A percentile compares a stretch with the other conserved stretches of the same genome.
phyloP scores from a whole-genome alignment of 2,797 vertebrate species.

The Crocidura indochinensis region DNA sequence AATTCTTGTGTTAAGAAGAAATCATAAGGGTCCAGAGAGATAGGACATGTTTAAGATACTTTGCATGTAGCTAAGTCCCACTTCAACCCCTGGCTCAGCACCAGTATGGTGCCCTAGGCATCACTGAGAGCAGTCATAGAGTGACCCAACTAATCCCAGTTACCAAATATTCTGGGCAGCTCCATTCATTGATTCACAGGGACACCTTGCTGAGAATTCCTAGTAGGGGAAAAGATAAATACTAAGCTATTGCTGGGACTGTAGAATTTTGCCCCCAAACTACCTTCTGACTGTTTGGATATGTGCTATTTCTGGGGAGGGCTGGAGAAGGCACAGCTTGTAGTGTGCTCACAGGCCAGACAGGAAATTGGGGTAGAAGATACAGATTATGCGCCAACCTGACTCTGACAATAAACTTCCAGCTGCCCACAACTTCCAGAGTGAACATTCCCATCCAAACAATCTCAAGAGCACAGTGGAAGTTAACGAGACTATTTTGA shows the following conservation, averaged over 20 bases:
- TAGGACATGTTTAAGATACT: too few species aligned
- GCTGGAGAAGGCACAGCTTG: not conserved
- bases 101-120: too few species aligned
- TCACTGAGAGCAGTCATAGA: too few species aligned
- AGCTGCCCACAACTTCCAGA: not conserved
- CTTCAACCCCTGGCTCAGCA: too few species aligned
- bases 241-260: not conserved
- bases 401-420: not conserved
- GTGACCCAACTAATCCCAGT: too few species aligned
- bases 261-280: not conserved
- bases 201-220: too few species aligned
- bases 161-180: too few species aligned
- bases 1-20: not conserved
- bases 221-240: not conserved
- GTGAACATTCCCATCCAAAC: not conserved
- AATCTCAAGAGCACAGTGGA: not conserved
- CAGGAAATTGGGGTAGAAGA: not conserved
- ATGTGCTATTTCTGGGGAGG: not conserved
- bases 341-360: not conserved
- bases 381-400: not conserved
- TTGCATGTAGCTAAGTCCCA: too few species aligned
- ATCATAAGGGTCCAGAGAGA: not conserved
- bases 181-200: too few species aligned
- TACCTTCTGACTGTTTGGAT: slow-evolving; percentile 4
- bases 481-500: not conserved